Base-by-base conservation (phyloP, 2,888 invertebrate genomes). In the Argyresthia goedartella region DNA sequence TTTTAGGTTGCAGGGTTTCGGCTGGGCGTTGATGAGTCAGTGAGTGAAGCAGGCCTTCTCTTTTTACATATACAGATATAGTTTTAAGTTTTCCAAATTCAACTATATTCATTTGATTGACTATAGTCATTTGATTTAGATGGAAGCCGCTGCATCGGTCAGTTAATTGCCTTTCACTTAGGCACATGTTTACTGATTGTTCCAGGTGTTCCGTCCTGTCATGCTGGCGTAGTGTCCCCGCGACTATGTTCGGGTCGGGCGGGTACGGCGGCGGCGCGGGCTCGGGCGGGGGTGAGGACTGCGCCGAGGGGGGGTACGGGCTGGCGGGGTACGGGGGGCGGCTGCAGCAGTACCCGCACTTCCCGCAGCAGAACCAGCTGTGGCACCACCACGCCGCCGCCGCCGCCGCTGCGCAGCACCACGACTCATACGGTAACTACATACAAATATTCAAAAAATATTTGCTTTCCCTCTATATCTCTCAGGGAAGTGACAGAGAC, bases 341-440 rank as follows among this genome's bases (percentile, higher is more conserved):
- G 8, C 74, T 81, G 66, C 84, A 81, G 72, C 84, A 81, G 73
- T 82, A 84, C 71, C 79, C 82, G 51, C 84, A 79, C 75, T 84
- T 81, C 69, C 78, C 81, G 52, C 84, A 80, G 62, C 82, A 85
- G 75, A 79, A 78, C 70, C 81, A 78, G 39, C 80, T 84, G 84
- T 84, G 82, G 55, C 84, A 76, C 57, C 76, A 80, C 59, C 78
- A 77, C 64, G 71, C 36, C 36, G 58, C 79, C 25, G 25, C 25
- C 25, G 25, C 25, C 25, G 25, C 25, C 25, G 25, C 39, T 33
- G 56, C 67, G 51, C 82, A 81, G 61, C 82, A 84, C 59, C 85
- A 25, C 25, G 25, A 85, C 60, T 56, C 73, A 0, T 85, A 85
- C 59, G 81, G 85, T 84, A 53, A 54, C 62, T 54, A 39, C 39